phyloP scores from a whole-genome alignment of 2,888 invertebrate species.

The Pollenia angustigena region DNA sequence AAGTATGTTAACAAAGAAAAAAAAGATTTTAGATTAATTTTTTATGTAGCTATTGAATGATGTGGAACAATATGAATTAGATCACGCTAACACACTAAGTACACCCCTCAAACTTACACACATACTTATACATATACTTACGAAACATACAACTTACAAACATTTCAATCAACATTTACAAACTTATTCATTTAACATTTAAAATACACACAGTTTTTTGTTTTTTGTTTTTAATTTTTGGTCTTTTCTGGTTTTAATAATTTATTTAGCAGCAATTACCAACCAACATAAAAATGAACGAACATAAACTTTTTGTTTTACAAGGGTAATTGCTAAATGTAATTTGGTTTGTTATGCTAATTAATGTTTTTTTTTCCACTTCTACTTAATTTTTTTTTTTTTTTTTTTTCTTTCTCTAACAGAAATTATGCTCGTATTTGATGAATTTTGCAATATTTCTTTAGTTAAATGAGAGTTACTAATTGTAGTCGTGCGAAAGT shows the following conservation, averaged over 20 bases:
- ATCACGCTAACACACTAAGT: slow-evolving; percentile 54
- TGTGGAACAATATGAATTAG: slow-evolving; percentile 65
- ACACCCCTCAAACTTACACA: neutral
- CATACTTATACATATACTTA: neutral
- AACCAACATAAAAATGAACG: slow-evolving; percentile 48
- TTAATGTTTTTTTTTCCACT: slow-evolving; percentile 37
- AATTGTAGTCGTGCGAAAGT: slow-evolving; percentile 22
- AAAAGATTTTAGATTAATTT: slow-evolving; percentile 67
- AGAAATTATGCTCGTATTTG: slow-evolving; percentile 29
- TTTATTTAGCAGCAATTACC: slow-evolving; percentile 60
- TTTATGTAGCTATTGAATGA: slow-evolving; percentile 67
- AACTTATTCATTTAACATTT: slow-evolving; percentile 31
- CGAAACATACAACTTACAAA: neutral
- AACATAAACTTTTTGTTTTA: slow-evolving; percentile 59
- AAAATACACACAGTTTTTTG: slow-evolving; percentile 15
- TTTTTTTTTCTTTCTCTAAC: neutral
- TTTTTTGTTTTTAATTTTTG: neutral
- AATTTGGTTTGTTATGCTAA: slow-evolving; percentile 62
- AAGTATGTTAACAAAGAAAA: slow-evolving; percentile 20
- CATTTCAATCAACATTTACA: neutral
- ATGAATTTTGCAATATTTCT: slow-evolving; percentile 40
- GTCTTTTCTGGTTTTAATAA: slow-evolving; percentile 53
- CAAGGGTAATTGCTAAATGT: slow-evolving; percentile 60
- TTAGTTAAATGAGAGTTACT: slow-evolving; percentile 50
- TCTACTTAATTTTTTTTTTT: neutral